A percentile compares a stretch with the other conserved stretches of the same genome.
These are phyloP conservation scores for Epizoanthus stellaris DNA, from an alignment of 92 coral and sea anemone species.

Conservation along the genomic window DNA sequence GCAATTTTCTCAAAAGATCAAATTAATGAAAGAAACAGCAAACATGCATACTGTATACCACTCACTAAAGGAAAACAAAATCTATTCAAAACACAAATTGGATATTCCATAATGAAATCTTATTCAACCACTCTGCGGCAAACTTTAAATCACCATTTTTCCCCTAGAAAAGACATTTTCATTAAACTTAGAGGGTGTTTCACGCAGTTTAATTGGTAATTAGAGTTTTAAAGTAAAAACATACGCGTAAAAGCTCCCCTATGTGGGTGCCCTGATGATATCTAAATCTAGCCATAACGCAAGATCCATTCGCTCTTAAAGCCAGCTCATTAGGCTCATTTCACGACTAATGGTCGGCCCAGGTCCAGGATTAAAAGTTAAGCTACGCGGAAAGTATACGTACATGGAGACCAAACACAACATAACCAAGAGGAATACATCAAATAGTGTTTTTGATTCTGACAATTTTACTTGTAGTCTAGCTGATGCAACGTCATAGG, in stretches of 20 bases:
- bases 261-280: slow-evolving; percentile 3
- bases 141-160: slow-evolving; percentile 38
- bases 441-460: slow-evolving; percentile 19
- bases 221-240: slow-evolving; percentile 37
- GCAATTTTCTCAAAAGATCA: slow-evolving; percentile 37
- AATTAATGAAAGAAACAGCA: slow-evolving; percentile 32
- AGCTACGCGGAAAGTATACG: slow-evolving; percentile 20
- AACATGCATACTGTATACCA: background rate
- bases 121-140: slow-evolving; percentile 13
- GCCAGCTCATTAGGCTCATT: slow-evolving; percentile 41
- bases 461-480: background rate
- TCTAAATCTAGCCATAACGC: slow-evolving; percentile 20
- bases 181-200: slow-evolving; percentile 34
- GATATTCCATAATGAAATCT: slow-evolving; percentile 36
- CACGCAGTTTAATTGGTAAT: slow-evolving; percentile 46
- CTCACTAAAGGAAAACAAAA: slow-evolving; percentile 19
- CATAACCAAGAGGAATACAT: background rate
- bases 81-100: slow-evolving; percentile 33
- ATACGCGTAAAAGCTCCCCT: slow-evolving; percentile 12
- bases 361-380: slow-evolving; percentile 22
- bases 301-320: slow-evolving; percentile 33
- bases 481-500: slow-evolving; percentile 3
- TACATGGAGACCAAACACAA: background rate
- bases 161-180: slow-evolving; percentile 26
- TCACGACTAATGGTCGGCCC: slow-evolving; percentile 28